Conservation (phyloP, 2,888 invertebrate genomes). For the Choristoneura rosaceana region DNA sequence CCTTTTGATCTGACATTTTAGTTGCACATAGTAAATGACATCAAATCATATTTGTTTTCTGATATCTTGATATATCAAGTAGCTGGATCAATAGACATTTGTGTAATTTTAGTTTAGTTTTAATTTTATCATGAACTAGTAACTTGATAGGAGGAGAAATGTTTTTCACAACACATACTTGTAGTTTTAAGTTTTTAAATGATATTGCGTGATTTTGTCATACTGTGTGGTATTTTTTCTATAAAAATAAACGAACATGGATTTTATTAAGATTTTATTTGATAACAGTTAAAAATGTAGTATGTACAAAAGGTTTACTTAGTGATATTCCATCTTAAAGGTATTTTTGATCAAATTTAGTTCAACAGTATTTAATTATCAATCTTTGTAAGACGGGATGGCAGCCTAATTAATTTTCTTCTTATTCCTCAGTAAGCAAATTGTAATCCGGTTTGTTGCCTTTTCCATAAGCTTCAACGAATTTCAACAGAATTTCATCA, state of each 20-base stretch:
- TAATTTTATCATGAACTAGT: constrained; percentile 25
- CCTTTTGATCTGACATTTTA: constrained; percentile 21
- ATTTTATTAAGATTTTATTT: constrained; percentile 24
- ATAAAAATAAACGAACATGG: constrained; percentile 29
- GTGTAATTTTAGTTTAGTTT: constrained; percentile 18
- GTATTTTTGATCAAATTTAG: background rate
- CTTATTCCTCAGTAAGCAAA: constrained; percentile 52
- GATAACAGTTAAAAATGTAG: background rate
- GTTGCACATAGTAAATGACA: constrained; percentile 16
- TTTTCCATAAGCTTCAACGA: constrained; percentile 64
- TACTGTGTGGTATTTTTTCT: constrained; percentile 58
- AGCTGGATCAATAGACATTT: constrained; percentile 19
- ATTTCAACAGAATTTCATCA: constrained; percentile 84
- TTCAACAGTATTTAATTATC: background rate
- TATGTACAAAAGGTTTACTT: background rate
- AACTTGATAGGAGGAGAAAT: constrained; percentile 44
- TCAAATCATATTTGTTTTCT: constrained; percentile 19
- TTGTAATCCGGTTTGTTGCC: constrained; percentile 62
- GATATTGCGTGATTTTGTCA: constrained; percentile 38
- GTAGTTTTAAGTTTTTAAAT: constrained; percentile 22
- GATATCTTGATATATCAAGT: constrained; percentile 20
- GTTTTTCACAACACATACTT: constrained; percentile 47
- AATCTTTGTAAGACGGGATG: background rate
- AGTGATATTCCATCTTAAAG: background rate
- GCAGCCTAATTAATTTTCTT: background rate